These are phyloP conservation scores for Erannis defoliaria DNA, from an alignment of 2,888 invertebrate genomes.

Conservation along the genomic window DNA sequence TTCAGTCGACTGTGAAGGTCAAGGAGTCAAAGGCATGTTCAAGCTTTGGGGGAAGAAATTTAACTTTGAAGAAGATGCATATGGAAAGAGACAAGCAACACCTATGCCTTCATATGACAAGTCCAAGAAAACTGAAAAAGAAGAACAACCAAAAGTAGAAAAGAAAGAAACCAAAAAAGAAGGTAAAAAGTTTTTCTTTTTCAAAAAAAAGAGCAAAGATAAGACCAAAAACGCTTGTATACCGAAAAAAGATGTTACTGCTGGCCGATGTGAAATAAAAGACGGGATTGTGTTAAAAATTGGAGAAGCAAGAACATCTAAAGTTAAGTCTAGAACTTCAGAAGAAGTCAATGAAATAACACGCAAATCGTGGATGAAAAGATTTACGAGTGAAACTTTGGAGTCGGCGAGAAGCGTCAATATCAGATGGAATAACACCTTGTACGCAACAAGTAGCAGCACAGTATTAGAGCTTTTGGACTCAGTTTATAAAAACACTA, in stretches of 20 bases:
- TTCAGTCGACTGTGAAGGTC: constrained; percentile 57
- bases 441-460: constrained; percentile 68
- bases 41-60: constrained; percentile 75
- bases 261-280: constrained; percentile 71
- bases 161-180: constrained; percentile 52
- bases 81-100: constrained; percentile 44
- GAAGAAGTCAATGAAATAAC: constrained; percentile 55
- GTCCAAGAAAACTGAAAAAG: constrained; percentile 38
- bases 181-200: constrained; percentile 69
- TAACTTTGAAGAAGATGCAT: constrained; percentile 63
- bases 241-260: constrained; percentile 62
- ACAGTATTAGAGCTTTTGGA: constrained; percentile 71
- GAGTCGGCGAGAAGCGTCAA: constrained; percentile 68
- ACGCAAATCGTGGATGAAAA: constrained; percentile 65
- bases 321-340: constrained; percentile 33
- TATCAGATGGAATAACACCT: constrained; percentile 73
- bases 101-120: constrained; percentile 45
- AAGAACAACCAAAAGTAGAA: constrained; percentile 27
- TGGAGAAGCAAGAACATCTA: constrained; percentile 45
- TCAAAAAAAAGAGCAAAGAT: constrained; percentile 61
- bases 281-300: constrained; percentile 67
- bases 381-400: constrained; percentile 58
- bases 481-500: constrained; percentile 65
- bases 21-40: constrained; percentile 72
- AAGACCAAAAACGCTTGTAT: constrained; percentile 54